Evolutionary conservation across 2,888 invertebrate species (phyloP).

Genomic region (Ophion slaviceki): DNA sequence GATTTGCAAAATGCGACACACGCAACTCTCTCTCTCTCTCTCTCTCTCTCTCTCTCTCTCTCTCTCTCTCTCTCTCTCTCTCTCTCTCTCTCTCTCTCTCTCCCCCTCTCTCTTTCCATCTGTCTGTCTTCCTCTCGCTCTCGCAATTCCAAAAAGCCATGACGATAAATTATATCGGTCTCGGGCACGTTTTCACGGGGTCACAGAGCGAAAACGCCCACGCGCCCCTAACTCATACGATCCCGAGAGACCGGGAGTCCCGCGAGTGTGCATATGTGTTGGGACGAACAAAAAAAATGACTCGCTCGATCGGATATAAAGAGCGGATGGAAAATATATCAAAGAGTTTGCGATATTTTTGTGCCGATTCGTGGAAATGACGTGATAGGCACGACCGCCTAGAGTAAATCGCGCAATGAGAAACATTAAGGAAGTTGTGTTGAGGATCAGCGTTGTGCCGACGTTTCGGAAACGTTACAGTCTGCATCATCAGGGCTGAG

Average conservation of each 20-base stretch:
- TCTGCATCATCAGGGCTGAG: no score
- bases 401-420: not conserved
- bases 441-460: no score
- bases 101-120: conserved; percentile 9
- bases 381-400: not conserved
- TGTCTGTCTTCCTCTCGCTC: conserved; percentile 65
- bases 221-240: conserved; percentile 54
- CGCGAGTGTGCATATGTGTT: conserved; percentile 4
- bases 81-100: conserved; percentile 64
- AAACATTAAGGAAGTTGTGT: not conserved
- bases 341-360: conserved; percentile 33
- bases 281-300: conserved; percentile 26
- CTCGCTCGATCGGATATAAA: conserved; percentile 47
- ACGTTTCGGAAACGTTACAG: no score
- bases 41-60: conserved; percentile 34
- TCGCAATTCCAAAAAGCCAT: conserved; percentile 74
- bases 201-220: conserved; percentile 52
- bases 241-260: conserved; percentile 40
- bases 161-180: conserved; percentile 75
- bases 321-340: conserved; percentile 46
- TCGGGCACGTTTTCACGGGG: conserved; percentile 40
- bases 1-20: conserved; percentile 44
- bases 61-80: conserved; percentile 58
- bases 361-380: conserved; percentile 22
- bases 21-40: conserved; percentile 28